A percentile compares a stretch with the other conserved stretches of the same genome.
Evolutionary conservation across 2,797 vertebrate species (phyloP).

Genomic region (Florisuga fusca): DNA sequence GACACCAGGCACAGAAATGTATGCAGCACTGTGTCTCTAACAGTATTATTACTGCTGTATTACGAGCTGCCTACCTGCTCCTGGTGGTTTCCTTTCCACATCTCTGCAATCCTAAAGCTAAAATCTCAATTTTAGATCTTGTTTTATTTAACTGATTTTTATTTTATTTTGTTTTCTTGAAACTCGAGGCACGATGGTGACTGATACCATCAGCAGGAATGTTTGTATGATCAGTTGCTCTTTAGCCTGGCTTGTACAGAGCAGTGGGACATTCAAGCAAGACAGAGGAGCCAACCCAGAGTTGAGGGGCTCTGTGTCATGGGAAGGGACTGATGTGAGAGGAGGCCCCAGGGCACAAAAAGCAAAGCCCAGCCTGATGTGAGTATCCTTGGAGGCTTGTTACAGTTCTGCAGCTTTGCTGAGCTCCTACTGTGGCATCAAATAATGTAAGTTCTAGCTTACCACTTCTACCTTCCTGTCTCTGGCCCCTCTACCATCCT

Average conservation of each 20-base stretch:
- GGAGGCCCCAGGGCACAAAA: neutral
- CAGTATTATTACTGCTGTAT: neutral
- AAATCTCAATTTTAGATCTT: neutral
- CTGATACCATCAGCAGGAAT: neutral
- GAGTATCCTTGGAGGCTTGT: neutral
- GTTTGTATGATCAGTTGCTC: neutral
- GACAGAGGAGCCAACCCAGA: neutral
- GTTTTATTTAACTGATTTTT: neutral
- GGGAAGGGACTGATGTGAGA: neutral
- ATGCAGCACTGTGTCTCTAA: neutral
- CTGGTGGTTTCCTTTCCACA: neutral
- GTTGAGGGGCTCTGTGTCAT: neutral
- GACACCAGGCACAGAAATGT: neutral
- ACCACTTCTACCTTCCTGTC: neutral
- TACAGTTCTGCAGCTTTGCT: neutral
- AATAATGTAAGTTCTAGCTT: neutral
- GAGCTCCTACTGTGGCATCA: neutral
- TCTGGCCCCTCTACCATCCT: neutral
- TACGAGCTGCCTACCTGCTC: neutral
- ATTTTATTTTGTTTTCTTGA: neutral
- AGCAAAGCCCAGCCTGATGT: neutral
- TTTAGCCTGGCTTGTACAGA: neutral
- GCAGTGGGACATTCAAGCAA: neutral
- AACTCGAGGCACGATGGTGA: neutral
- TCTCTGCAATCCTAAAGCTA: neutral